Evolutionary conservation across 2,888 invertebrate genomes (phyloP), one percentile per base, ranked within the genome.

Genomic region (Tholera decimalis): DNA sequence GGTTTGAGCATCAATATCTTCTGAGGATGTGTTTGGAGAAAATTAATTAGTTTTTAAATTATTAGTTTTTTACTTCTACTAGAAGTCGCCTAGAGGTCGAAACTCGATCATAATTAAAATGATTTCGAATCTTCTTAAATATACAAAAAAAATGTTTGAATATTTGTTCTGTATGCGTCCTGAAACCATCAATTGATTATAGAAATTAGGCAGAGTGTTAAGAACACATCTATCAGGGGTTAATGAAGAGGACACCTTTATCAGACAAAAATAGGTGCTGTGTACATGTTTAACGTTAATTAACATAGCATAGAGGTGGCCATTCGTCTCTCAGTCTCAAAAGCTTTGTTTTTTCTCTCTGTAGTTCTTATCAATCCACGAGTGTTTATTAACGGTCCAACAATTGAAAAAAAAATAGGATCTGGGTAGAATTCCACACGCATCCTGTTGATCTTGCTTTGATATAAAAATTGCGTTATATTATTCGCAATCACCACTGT

Each of bases 381-480:
- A 47, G 22, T 33, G 22, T 41, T 22, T 18, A 28, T 47, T 18
- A 28, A n/a, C n/a, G n/a, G 28, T 47, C 28, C 6, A 47, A 30
- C 18, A 58, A 70, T 68, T 67, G 60, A 62, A 71, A 75, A 76
- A 79, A 83, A 68, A 59, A 70, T 74, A 83, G 84, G 73, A 79
- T 61, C 77, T 77, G 73, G 77, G 75, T 60, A 58, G 74, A 72
- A 81, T 81, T 79, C 82, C 67, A 73, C 56, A 18, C 49, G 53
- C 72, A 63, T 84, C 79, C 76, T 66, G 74, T 65, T 51, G 66
- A 62, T 84, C 81, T 83, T 80, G 79, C 24, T 9, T 20, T 75
- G 70, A 84, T 84, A 84, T 71, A 77, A 84, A 82, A 80, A 84
- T 82, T 82, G 65, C 77, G 64, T 67, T 73, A 57, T 43, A 73